Conservation (phyloP, 2,113 vertebrate species). For the Pachypanchax playfairii region DNA sequence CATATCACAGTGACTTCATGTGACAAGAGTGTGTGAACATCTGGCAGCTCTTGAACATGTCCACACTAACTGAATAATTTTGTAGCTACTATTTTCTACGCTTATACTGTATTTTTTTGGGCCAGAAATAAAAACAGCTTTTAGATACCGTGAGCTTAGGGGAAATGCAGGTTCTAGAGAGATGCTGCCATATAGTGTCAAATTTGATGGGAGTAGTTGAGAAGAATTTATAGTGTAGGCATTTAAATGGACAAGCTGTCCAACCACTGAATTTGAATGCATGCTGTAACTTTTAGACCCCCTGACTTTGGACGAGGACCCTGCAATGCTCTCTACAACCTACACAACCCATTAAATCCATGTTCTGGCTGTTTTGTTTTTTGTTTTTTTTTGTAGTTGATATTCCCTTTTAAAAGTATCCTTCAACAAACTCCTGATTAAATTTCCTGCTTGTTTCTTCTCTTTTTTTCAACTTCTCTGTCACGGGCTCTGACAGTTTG, state of each 20-base stretch:
- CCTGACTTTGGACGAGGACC: too few species aligned
- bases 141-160: background rate
- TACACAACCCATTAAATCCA: too few species aligned
- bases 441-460: background rate
- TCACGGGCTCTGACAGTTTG: too few species aligned
- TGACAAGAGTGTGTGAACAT: background rate
- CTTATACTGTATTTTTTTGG: background rate
- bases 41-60: background rate
- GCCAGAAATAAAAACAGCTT: background rate
- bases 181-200: background rate
- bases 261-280: too few species aligned
- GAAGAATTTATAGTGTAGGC: too few species aligned
- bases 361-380: too few species aligned
- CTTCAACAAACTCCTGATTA: too few species aligned
- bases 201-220: background rate
- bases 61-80: background rate
- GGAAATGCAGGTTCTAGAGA: background rate
- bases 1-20: background rate
- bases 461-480: background rate
- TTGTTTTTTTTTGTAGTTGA: too few species aligned
- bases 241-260: too few species aligned
- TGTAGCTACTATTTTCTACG: background rate
- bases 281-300: too few species aligned
- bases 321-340: too few species aligned
- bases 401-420: too few species aligned